Percentiles rank a stretch among this genome's conserved stretches.
Evolutionary conservation across 2,113 vertebrate species (phyloP).

Genomic region (Pholis gunnellus): DNA sequence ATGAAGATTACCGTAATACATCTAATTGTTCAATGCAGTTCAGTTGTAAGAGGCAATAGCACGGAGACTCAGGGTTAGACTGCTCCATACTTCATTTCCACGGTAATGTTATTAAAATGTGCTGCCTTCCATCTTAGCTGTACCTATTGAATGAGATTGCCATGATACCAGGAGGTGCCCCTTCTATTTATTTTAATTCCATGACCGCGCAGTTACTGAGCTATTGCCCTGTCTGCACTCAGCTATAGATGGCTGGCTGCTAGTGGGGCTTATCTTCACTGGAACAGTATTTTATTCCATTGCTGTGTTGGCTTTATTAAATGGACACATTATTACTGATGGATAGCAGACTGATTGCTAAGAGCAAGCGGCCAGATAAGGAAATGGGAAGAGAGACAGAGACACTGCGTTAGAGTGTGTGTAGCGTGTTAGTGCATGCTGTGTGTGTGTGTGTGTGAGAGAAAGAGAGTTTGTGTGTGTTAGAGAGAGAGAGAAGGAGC

Average conservation of each 20-base stretch:
- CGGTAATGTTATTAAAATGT: constrained; percentile 42
- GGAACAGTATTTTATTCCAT: constrained; percentile 66
- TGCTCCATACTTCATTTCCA: constrained; percentile 16
- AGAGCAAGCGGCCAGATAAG: constrained; percentile 68
- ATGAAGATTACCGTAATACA: neutral
- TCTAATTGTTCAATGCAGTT: neutral
- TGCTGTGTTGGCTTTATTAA: constrained; percentile 75
- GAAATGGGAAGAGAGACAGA: constrained; percentile 33
- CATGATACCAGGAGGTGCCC: constrained; percentile 20
- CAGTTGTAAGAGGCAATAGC: neutral
- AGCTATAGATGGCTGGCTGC: constrained; percentile 44
- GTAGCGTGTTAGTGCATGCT: constrained; percentile 3
- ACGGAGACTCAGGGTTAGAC: neutral
- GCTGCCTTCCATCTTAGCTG: constrained; percentile 33
- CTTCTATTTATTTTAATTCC: constrained; percentile 38
- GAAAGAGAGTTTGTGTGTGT: neutral
- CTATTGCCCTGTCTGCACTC: constrained; percentile 49
- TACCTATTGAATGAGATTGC: constrained; percentile 22
- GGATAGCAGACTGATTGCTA: constrained; percentile 66
- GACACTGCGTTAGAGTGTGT: constrained; percentile 9
- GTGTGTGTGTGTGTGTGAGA: neutral
- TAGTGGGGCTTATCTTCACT: constrained; percentile 63
- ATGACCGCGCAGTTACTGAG: constrained; percentile 33
- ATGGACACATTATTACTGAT: constrained; percentile 72
- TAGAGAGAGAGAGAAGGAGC: constrained; percentile 13